Evolutionary conservation across 2,797 vertebrate genomes (phyloP).

Genomic region (Channallabes apus): DNA sequence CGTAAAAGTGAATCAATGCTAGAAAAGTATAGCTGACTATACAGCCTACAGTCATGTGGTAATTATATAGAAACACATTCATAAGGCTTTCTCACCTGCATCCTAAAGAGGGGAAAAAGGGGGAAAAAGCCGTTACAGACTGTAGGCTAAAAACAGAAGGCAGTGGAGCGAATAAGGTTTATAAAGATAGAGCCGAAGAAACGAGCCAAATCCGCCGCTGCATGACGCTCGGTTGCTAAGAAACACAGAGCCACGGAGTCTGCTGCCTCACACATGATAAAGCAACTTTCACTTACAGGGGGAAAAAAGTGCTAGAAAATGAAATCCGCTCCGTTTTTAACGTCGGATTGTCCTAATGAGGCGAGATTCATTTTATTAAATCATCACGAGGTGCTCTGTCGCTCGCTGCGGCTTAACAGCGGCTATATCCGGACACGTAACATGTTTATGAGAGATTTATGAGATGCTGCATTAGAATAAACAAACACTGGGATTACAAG

Average conservation of each 20-base stretch:
- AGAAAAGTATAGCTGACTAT: background rate
- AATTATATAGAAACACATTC: background rate
- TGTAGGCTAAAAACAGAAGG: constrained; percentile 32
- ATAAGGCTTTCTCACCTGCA: background rate
- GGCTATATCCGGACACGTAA: background rate
- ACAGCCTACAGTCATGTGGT: background rate
- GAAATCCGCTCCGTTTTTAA: background rate
- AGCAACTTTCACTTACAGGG: constrained; percentile 14
- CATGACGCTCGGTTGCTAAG: constrained; percentile 45
- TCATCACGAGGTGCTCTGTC: background rate
- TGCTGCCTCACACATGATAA: constrained; percentile 36
- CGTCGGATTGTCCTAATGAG: background rate
- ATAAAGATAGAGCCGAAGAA: constrained; percentile 35
- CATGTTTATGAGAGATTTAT: background rate
- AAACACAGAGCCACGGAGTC: constrained; percentile 24
- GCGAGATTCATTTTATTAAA: constrained; percentile 1
- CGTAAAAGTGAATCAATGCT: background rate
- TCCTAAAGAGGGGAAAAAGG: background rate
- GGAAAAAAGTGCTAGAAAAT: background rate
- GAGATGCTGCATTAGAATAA: background rate
- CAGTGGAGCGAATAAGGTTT: background rate
- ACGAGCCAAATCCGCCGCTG: constrained; percentile 19
- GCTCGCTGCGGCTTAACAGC: background rate
- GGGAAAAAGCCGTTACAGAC: background rate
- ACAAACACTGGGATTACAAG: background rate